These are phyloP conservation scores for Numenius arquata DNA, from an alignment of 2,113 vertebrate genomes.

Conservation along the genomic window DNA sequence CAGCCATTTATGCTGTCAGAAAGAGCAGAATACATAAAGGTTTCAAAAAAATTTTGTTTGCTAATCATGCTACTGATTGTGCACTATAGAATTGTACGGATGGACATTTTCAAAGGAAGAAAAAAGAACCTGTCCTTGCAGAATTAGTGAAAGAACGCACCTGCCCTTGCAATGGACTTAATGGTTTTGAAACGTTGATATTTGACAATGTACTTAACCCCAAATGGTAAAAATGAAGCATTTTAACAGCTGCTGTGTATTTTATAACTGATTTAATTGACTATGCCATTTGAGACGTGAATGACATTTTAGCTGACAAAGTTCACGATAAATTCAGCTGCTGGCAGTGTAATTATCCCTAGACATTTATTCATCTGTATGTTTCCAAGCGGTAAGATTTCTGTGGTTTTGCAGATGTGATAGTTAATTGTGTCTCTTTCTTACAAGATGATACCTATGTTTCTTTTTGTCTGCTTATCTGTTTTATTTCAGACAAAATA, in stretches of 20 bases:
- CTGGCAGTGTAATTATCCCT: neutral
- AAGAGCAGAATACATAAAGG: neutral
- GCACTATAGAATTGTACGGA: neutral
- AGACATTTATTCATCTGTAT: neutral
- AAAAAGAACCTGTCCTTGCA: neutral
- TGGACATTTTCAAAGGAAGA: neutral
- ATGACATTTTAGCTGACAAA: constrained; percentile 7
- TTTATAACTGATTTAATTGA: neutral
- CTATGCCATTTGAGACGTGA: neutral
- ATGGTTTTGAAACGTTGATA: neutral
- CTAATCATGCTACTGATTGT: neutral
- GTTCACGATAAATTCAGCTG: neutral
- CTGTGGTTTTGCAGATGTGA: neutral
- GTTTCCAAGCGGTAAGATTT: neutral
- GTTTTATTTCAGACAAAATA: neutral
- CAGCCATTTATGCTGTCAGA: constrained; percentile 21
- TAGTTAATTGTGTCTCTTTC: neutral
- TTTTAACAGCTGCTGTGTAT: neutral
- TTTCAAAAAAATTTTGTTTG: constrained; percentile 40
- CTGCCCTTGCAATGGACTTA: neutral
- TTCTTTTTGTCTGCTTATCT: neutral
- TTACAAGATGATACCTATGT: neutral
- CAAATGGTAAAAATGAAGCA: neutral
- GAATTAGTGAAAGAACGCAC: neutral
- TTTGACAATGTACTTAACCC: neutral